Base-by-base conservation (phyloP, 2,113 vertebrate species). In the Notiomystis cincta region DNA sequence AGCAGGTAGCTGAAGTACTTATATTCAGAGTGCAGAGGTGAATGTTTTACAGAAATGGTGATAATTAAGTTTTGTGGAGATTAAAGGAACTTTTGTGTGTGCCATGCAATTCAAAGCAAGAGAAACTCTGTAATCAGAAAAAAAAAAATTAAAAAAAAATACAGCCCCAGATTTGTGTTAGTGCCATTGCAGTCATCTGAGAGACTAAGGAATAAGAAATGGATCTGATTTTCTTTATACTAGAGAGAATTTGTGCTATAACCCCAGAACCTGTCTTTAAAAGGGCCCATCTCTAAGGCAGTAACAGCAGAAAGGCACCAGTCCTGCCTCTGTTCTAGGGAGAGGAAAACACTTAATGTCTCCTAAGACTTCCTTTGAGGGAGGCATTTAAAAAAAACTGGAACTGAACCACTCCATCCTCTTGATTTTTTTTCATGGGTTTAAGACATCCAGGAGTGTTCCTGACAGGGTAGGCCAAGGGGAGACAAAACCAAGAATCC, bases 11-110 rank as follows among this genome's bases (percentile, higher is more conserved):
- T 57, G 54, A 87, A 72, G 42, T 76, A 38, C 42, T 87, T 90
- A 85, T 70, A 92, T 90, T 82, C 78, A 65, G 40, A 72, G 37
- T 42, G 33, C 64, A 96, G 87, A 54, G 83, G 67, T 93, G 85
- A 57, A 88, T 57, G 51, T 92, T 92, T 88, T 89, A 85, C 67
- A 93, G 44, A 93, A 24, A 83, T 35, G 44, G 61, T 91, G 85
- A 83, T 96, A 96, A 96, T 94, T 93, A 94, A 93, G 54, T 65
- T 94, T 73, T 51, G 22, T 54, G 58, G 61, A 96, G 89, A 89
- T 88, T 69, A 93, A 94, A 96, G 72, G 60, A 90, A 60, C 40
- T 89, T 90, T 69, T 67, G 30, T 25, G 11, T n/a, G 31, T 72
- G 38, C 22, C 38, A 9, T 44, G n/a, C 83, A 82, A 77, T 76